A percentile compares a stretch with the other conserved stretches of the same genome.
Conservation (phyloP, 2,797 vertebrate genomes). For the Manis pentadactyla region DNA sequence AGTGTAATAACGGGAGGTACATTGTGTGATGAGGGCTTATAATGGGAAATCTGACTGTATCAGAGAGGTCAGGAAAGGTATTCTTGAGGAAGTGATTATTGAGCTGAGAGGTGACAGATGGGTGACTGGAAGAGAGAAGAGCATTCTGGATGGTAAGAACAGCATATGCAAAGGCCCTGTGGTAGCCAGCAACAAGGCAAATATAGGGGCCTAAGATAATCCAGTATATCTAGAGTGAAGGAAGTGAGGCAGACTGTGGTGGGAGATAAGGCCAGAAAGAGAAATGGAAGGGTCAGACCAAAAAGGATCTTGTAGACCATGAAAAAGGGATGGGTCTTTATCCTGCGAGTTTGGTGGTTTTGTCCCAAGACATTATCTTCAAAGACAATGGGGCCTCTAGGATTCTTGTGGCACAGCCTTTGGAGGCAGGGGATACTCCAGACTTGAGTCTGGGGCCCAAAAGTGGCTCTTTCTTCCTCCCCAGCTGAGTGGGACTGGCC, state of each 20-base stretch:
- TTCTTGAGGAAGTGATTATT: conserved; percentile 6
- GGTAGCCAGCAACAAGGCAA: background rate
- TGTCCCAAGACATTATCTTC: background rate
- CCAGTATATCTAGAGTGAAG: background rate
- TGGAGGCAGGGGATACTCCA: background rate
- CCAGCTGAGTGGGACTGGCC: conserved; percentile 89
- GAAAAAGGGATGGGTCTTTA: conserved; percentile 20
- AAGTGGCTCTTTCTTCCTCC: background rate
- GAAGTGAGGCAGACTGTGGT: background rate
- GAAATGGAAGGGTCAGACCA: background rate
- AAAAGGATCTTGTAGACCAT: background rate
- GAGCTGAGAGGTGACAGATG: conserved; percentile 14
- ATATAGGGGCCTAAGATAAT: conserved; percentile 13
- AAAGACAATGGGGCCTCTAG: background rate
- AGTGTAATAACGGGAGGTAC: background rate
- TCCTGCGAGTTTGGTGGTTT: conserved; percentile 34
- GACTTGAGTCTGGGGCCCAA: background rate
- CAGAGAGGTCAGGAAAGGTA: background rate
- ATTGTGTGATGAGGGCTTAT: background rate
- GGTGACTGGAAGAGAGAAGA: conserved; percentile 22
- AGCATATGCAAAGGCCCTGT: background rate
- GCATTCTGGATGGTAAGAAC: background rate
- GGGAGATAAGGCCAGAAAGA: background rate
- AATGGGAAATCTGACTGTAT: background rate
- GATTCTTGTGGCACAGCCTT: background rate